Conservation (phyloP, 2,888 invertebrate genomes). For the Schrankia costaestrigalis region DNA sequence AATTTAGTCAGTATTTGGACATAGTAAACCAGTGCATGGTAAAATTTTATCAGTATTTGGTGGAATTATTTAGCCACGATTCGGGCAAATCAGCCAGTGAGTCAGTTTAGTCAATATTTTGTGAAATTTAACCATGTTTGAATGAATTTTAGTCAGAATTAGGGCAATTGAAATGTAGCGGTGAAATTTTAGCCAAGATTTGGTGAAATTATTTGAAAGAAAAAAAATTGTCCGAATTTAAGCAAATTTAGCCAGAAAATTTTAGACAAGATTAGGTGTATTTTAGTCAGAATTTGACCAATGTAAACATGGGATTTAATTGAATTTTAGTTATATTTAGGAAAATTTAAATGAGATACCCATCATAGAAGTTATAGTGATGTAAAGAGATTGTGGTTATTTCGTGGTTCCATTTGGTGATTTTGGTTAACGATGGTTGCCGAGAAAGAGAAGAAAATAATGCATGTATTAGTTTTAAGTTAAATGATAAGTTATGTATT, state of each 20-base stretch:
- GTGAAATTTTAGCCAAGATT: not conserved
- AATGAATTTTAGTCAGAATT: not conserved
- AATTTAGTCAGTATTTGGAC: too few relatives aligned
- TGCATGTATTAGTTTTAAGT: not conserved
- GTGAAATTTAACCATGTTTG: not conserved
- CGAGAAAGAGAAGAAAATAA: constrained; percentile 10
- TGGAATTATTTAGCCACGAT: too few relatives aligned
- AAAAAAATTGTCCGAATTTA: too few relatives aligned
- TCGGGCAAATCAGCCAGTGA: too few relatives aligned
- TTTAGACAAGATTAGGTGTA: too few relatives aligned
- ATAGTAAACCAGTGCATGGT: too few relatives aligned
- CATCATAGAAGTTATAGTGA: constrained; percentile 7
- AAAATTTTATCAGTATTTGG: too few relatives aligned
- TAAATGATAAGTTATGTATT: not conserved
- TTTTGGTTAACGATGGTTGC: constrained; percentile 13
- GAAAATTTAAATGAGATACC: too few relatives aligned
- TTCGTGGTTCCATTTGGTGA: constrained; percentile 10
- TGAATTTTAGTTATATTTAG: too few relatives aligned
- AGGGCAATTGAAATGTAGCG: not conserved
- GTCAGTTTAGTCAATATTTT: not conserved
- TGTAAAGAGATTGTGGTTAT: constrained; percentile 7
- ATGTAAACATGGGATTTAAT: too few relatives aligned
- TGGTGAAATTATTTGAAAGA: not conserved
- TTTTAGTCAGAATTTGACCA: too few relatives aligned
- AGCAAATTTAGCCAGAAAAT: too few relatives aligned